Conservation (phyloP, 2,797 vertebrate species). For the Parambassis ranga region DNA sequence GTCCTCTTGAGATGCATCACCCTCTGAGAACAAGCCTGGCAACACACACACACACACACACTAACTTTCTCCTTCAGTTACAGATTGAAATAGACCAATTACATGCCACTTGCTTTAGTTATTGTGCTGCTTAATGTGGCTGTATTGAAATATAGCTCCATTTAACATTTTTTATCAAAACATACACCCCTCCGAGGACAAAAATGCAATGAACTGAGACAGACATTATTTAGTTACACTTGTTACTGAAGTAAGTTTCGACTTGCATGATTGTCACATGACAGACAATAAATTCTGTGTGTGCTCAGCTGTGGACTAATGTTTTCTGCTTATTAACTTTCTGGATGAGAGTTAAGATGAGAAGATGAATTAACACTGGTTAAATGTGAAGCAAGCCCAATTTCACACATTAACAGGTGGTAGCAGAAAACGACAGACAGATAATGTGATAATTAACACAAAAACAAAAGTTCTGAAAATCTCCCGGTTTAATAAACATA, state of each 20-base stretch:
- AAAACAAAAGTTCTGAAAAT: background rate
- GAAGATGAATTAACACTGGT: background rate
- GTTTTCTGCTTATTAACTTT: background rate
- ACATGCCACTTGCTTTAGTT: slow-evolving; percentile 55
- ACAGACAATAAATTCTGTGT: too few relatives aligned
- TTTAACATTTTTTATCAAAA: slow-evolving; percentile 52
- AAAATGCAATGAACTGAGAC: background rate
- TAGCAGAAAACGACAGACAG: too few relatives aligned
- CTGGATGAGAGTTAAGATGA: background rate
- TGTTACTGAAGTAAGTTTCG: background rate
- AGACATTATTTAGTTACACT: slow-evolving; percentile 14
- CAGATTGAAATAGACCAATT: slow-evolving; percentile 55
- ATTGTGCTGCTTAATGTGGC: slow-evolving; percentile 45
- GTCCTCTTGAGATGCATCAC: slow-evolving; percentile 69
- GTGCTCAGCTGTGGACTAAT: too few relatives aligned
- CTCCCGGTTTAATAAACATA: background rate
- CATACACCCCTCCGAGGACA: slow-evolving; percentile 14
- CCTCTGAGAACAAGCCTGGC: slow-evolving; percentile 30
- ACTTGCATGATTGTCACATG: background rate
- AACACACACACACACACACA: slow-evolving; percentile 3
- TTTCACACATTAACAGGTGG: too few relatives aligned
- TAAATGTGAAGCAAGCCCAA: background rate
- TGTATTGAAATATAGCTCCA: slow-evolving; percentile 34
- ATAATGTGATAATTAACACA: too few relatives aligned
- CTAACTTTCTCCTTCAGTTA: slow-evolving; percentile 46